Percentiles rank a stretch among this genome's conserved stretches.
phyloP scores from a whole-genome alignment of 2,888 invertebrate genomes.

The Anagyrus pseudococci region DNA sequence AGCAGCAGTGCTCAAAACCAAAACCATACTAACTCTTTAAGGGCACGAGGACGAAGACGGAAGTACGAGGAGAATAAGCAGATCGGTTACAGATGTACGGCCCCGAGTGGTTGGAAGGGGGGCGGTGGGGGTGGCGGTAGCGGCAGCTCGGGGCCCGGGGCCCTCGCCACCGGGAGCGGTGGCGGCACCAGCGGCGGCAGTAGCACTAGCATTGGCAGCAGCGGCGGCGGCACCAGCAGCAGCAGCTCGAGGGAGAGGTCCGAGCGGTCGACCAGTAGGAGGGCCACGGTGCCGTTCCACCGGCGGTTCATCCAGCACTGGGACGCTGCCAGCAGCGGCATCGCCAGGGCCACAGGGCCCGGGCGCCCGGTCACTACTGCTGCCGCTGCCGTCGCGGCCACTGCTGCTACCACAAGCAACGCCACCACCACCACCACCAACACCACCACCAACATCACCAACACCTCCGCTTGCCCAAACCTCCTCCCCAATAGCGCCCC shows the following conservation, averaged over 20 bases:
- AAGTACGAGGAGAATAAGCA: constrained; percentile 51
- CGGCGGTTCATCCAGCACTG: constrained; percentile 65
- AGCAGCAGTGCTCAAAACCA: too few species aligned
- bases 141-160: too few species aligned
- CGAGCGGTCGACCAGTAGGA: constrained; percentile 42
- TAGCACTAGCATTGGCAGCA: not conserved
- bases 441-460: constrained; percentile 11
- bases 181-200: constrained; percentile 1
- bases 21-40: constrained; percentile 13
- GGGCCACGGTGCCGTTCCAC: constrained; percentile 66
- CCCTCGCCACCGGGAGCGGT: not conserved
- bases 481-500: constrained; percentile 60
- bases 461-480: constrained; percentile 23
- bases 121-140: constrained; percentile 14
- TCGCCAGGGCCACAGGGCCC: not conserved
- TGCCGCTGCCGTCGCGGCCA: constrained; percentile 3
- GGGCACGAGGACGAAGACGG: constrained; percentile 33
- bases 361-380: not conserved
- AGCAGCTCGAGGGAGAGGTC: constrained; percentile 7
- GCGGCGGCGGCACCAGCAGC: not conserved
- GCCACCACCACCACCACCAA: constrained; percentile 21
- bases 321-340: constrained; percentile 49
- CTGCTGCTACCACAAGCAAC: constrained; percentile 16
- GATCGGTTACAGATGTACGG: constrained; percentile 60
- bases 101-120: constrained; percentile 59